Evolutionary conservation across 2,797 vertebrate species (phyloP).

Genomic region (Dromococcyx pavoninus): DNA sequence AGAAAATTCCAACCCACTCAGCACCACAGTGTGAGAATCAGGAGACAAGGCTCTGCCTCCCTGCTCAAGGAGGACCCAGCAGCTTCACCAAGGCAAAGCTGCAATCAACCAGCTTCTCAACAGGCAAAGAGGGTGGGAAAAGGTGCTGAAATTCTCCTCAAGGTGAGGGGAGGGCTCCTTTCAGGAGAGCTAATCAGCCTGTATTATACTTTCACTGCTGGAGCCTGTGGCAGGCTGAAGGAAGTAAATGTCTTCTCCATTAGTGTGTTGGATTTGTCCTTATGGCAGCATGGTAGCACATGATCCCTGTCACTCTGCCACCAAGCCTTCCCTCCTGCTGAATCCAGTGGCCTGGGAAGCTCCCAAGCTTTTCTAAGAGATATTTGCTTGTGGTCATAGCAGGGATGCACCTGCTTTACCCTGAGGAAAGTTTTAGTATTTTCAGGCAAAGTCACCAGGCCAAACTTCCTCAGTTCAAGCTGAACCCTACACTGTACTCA

Average conservation of each 20-base stretch:
- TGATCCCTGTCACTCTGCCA: background rate
- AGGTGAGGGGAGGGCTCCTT: background rate
- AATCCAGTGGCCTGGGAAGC: background rate
- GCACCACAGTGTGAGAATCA: accelerated
- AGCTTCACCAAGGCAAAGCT: background rate
- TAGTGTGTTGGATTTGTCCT: background rate
- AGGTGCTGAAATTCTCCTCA: background rate
- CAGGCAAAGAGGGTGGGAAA: background rate
- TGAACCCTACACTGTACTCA: background rate
- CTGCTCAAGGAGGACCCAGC: too few species aligned
- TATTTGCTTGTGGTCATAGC: background rate
- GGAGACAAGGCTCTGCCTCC: background rate
- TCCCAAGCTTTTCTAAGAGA: background rate
- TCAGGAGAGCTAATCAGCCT: background rate
- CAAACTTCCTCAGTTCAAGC: background rate
- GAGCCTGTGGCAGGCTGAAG: background rate
- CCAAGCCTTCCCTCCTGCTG: background rate
- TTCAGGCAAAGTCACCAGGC: background rate
- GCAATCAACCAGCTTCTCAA: background rate
- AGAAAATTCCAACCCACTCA: background rate
- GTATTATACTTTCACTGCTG: background rate
- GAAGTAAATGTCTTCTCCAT: background rate
- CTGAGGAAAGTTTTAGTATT: background rate
- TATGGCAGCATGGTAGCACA: background rate
- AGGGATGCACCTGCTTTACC: background rate